These are phyloP conservation scores for Erythrolamprus reginae DNA, from an alignment of 2,113 vertebrate genomes.

Conservation along the genomic window DNA sequence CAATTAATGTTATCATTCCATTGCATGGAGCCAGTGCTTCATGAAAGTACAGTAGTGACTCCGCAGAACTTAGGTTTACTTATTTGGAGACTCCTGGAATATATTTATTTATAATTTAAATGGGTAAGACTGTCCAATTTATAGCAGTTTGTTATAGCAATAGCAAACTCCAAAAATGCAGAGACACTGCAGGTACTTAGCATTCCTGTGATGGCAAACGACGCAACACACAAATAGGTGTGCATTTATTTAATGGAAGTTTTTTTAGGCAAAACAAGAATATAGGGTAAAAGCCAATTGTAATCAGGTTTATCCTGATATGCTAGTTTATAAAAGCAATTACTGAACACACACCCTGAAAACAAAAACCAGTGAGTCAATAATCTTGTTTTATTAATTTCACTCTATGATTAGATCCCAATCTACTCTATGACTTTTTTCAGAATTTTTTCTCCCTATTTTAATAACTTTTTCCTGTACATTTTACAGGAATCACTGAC, in stretches of 20 bases:
- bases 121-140: not conserved
- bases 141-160: no score
- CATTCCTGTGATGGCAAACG: constrained; percentile 25
- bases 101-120: not conserved
- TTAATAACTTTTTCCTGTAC: constrained; percentile 31
- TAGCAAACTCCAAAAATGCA: not conserved
- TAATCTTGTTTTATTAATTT: constrained; percentile 34
- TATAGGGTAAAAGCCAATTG: constrained; percentile 21
- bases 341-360: constrained; percentile 21
- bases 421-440: constrained; percentile 39
- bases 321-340: constrained; percentile 38
- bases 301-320: constrained; percentile 35
- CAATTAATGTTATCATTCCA: not conserved
- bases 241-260: constrained; percentile 41
- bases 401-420: constrained; percentile 11
- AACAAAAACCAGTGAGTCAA: constrained; percentile 36
- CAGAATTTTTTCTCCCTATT: constrained; percentile 20
- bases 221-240: constrained; percentile 40
- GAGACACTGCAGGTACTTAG: not conserved
- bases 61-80: not conserved
- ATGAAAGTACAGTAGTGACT: not conserved
- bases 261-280: constrained; percentile 21
- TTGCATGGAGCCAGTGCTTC: not conserved
- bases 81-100: not conserved
- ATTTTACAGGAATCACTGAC: constrained; percentile 28